Base-by-base conservation (phyloP, 2,888 invertebrate species). In the Eristalis arbustorum region DNA sequence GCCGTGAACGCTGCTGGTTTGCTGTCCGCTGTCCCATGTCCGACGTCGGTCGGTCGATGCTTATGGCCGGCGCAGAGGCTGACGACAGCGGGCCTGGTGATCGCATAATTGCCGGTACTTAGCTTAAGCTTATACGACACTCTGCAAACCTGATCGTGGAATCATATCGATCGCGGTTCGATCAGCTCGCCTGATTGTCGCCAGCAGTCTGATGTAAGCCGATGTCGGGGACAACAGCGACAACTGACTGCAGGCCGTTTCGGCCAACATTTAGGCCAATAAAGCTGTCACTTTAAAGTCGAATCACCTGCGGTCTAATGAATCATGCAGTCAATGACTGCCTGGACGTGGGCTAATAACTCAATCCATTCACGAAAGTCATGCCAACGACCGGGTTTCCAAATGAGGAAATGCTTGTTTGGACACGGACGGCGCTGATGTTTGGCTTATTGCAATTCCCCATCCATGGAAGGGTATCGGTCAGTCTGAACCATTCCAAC, bases 241-340 rank as follows among this genome's bases (percentile, higher is more conserved):
- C 34, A 66, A 61, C 69, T 69, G 40, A 49, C 85, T 74, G 13
- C 40, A 11, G 77, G 85, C 85, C 69, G 37, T 42, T 64, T 64
- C 57, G 62, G 37, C 31, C 63, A 68, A 69, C 67, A 82, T 69
- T 85, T 71, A 25, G 68, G 69, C 69, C 74, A 78, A 82, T 74
- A 78, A 85, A 77, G 61, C 64, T 85, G 85, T 82, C 76, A 81
- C 72, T 67, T 80, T 67, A 34, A 61, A 18, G 18, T 37, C 28
- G 22, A 63, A 22, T 6, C 31, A 34, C 34, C 14, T 5, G 5
- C 31, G 31, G 34, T 18, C 28, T 11, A 22, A 66, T 84, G 66
- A 83, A 68, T 82, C 40, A 82, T 49, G 64, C 13, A 25, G 37
- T 23, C 14, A n/a, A 34, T n/a, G 57, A 62, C 6, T 22, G 22